Evolutionary conservation across 1,140 invertebrate genomes (phyloP).

Genomic region (Spodoptera frugiperda): DNA sequence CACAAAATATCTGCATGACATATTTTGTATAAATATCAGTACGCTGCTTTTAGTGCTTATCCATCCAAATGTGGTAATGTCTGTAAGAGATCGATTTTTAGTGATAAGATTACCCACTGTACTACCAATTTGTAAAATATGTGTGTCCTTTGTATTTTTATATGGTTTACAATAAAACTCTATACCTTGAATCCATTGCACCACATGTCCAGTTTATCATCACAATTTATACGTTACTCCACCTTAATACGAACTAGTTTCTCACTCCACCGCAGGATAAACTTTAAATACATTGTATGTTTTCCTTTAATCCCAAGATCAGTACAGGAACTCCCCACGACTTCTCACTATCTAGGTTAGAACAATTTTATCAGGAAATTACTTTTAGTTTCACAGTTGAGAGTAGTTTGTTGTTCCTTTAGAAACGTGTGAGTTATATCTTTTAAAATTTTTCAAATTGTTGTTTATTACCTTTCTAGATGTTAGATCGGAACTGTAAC

Average conservation of each 20-base stretch:
- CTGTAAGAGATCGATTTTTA: no score
- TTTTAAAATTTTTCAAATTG: conserved; percentile 22
- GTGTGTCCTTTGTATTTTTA: no score
- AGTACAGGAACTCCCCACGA: not conserved
- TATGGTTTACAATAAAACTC: no score
- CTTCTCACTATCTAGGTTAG: conserved; percentile 7
- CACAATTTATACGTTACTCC: not conserved
- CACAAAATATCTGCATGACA: no score
- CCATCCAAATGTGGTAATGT: no score
- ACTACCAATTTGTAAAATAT: no score
- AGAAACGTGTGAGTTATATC: conserved; percentile 6
- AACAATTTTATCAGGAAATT: conserved; percentile 30
- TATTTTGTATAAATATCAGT: no score
- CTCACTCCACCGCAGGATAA: not conserved
- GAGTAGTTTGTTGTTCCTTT: conserved; percentile 14
- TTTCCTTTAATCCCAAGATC: conserved; percentile 19
- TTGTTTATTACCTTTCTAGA: conserved; percentile 3
- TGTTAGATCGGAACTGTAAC: not conserved
- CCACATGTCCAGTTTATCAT: not conserved
- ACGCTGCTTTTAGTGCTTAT: no score
- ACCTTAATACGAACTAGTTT: not conserved
- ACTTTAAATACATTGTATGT: conserved; percentile 3
- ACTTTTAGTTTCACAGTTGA: conserved; percentile 24
- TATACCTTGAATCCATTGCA: no score
- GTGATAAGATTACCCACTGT: no score